A percentile compares a stretch with the other conserved stretches of the same genome.
These are phyloP conservation scores for Liolophura sinensis DNA, from an alignment of 1,140 invertebrate species.

Conservation along the genomic window DNA sequence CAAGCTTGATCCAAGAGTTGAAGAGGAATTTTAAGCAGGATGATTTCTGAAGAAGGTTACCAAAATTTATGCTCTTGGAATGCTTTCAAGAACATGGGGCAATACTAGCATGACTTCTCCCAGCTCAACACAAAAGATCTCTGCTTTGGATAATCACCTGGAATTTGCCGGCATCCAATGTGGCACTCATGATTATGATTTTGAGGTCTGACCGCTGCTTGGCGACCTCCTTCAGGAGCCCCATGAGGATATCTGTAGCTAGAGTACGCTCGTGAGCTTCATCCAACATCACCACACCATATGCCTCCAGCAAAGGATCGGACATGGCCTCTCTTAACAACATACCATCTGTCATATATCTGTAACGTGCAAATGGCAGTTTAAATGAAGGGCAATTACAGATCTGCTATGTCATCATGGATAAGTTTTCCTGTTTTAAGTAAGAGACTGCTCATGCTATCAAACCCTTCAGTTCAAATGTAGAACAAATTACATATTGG, in stretches of 20 bases:
- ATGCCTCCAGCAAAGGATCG: conserved; percentile 95
- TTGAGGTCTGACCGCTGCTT: conserved; percentile 93
- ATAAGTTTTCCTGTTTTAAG: no score
- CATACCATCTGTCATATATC: conserved; percentile 99
- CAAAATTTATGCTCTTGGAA: no score
- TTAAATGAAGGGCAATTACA: no score
- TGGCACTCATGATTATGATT: conserved; percentile 99
- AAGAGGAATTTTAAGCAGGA: no score
- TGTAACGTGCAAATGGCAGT: conserved; percentile 41
- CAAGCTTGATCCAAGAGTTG: no score
- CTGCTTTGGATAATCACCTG: conserved; percentile 63
- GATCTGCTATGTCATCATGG: no score
- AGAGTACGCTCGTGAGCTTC: conserved; percentile 99
- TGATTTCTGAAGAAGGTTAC: no score
- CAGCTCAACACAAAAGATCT: no score
- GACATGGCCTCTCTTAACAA: conserved; percentile 98
- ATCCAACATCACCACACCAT: conserved; percentile 92
- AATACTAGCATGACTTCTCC: neutral
- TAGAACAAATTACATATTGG: no score
- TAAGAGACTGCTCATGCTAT: no score
- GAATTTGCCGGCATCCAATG: conserved; percentile 99
- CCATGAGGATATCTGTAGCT: conserved; percentile 99
- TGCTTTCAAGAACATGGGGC: no score
- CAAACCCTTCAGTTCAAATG: no score
- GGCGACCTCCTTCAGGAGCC: conserved; percentile 94